Evolutionary conservation across 2,888 invertebrate species (phyloP).

Genomic region (Rugalucina vietnamica): DNA sequence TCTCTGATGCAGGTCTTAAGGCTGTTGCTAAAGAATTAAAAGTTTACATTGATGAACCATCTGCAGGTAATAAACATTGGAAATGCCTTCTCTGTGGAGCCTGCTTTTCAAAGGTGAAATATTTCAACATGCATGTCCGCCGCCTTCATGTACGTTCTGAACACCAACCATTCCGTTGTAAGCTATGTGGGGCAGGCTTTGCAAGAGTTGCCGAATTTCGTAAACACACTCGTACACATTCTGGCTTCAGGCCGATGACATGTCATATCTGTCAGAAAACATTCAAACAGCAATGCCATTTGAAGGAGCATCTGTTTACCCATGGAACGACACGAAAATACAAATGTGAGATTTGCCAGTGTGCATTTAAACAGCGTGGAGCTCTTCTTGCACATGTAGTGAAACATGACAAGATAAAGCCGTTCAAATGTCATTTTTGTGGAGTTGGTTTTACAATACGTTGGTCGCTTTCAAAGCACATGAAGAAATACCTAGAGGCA

Average conservation of each 20-base stretch:
- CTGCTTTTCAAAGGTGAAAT: slow-evolving; percentile 55
- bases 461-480: slow-evolving; percentile 51
- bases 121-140: slow-evolving; percentile 54
- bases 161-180: slow-evolving; percentile 58
- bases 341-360: slow-evolving; percentile 48
- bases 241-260: slow-evolving; percentile 56
- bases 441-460: slow-evolving; percentile 51
- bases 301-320: slow-evolving; percentile 49
- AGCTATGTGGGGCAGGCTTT: slow-evolving; percentile 61
- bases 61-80: slow-evolving; percentile 35
- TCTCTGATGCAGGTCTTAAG: slow-evolving; percentile 50
- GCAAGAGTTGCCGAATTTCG: slow-evolving; percentile 55
- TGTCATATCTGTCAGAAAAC: slow-evolving; percentile 52
- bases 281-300: slow-evolving; percentile 59
- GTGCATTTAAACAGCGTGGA: slow-evolving; percentile 49
- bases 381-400: slow-evolving; percentile 52
- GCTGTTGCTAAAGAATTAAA: slow-evolving; percentile 56
- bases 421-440: slow-evolving; percentile 60
- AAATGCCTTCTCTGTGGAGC: slow-evolving; percentile 58
- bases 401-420: slow-evolving; percentile 54
- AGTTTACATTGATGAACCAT: slow-evolving; percentile 21
- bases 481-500: slow-evolving; percentile 42
- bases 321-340: slow-evolving; percentile 40
- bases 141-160: slow-evolving; percentile 55
- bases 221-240: slow-evolving; percentile 56